Evolutionary conservation across 2,888 invertebrate genomes (phyloP).

Genomic region (Tachina grossa): DNA sequence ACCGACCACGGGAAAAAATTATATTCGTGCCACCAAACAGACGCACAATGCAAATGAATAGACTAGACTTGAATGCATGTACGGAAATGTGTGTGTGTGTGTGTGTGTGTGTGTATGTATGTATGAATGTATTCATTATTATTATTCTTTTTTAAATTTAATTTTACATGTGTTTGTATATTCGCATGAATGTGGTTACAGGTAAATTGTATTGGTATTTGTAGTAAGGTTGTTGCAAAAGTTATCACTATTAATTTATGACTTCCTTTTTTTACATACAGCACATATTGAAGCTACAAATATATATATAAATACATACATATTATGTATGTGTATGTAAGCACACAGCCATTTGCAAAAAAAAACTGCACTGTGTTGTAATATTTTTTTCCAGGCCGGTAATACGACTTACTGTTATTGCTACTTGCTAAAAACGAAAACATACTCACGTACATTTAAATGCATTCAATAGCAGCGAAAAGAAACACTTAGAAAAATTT

Average conservation of each 20-base stretch:
- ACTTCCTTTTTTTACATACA: conserved; percentile 61
- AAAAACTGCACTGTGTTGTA: not conserved
- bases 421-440: conserved; percentile 25
- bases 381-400: conserved; percentile 25
- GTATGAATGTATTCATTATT: not conserved
- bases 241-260: conserved; percentile 68
- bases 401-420: conserved; percentile 49
- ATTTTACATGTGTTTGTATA: not conserved
- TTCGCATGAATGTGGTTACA: conserved; percentile 36
- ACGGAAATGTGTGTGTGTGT: not conserved
- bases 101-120: not conserved
- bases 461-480: not conserved
- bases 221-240: conserved; percentile 58
- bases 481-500: not conserved
- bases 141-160: not conserved
- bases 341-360: not conserved
- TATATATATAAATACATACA: not conserved
- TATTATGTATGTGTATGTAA: not conserved
- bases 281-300: not conserved
- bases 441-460: not conserved
- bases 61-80: not conserved
- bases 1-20: conserved; percentile 34
- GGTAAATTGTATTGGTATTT: conserved; percentile 43
- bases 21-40: conserved; percentile 33
- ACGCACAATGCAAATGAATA: conserved; percentile 19